A percentile compares a stretch with the other conserved stretches of the same genome.
Conservation (phyloP, 2,113 vertebrate genomes). For the Pelecanoides urinatrix region DNA sequence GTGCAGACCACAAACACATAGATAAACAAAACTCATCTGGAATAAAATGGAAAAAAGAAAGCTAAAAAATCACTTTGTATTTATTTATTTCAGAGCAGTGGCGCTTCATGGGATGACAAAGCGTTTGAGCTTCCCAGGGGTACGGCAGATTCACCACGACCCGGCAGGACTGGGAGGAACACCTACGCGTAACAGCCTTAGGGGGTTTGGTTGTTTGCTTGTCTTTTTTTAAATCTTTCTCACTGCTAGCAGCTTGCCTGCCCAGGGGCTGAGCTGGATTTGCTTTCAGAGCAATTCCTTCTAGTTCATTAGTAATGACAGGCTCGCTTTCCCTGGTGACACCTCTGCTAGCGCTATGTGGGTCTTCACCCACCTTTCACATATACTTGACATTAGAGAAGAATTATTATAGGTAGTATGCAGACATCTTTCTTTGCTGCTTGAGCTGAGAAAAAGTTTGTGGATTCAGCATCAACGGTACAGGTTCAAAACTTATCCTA, state of each 20-base stretch:
- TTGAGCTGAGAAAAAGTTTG: background rate
- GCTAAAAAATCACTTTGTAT: background rate
- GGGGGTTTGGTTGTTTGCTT: background rate
- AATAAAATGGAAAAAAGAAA: background rate
- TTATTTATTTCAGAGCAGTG: background rate
- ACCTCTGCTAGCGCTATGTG: background rate
- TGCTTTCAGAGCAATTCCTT: background rate
- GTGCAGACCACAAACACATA: background rate
- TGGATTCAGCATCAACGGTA: background rate
- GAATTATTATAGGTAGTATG: background rate
- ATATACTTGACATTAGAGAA: background rate
- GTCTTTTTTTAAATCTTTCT: background rate
- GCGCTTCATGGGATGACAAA: background rate
- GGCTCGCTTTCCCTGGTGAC: background rate
- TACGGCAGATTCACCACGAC: background rate
- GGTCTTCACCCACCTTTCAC: background rate
- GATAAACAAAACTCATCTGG: background rate
- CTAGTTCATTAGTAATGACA: background rate
- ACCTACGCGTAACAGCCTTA: background rate
- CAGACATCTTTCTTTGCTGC: background rate
- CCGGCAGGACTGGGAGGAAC: background rate
- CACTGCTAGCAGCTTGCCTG: background rate
- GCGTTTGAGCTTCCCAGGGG: background rate
- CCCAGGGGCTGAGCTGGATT: background rate
- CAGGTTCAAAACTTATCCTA: background rate